Evolutionary conservation across 1,140 invertebrate genomes (phyloP).

Genomic region (Reticulitermes speratus): DNA sequence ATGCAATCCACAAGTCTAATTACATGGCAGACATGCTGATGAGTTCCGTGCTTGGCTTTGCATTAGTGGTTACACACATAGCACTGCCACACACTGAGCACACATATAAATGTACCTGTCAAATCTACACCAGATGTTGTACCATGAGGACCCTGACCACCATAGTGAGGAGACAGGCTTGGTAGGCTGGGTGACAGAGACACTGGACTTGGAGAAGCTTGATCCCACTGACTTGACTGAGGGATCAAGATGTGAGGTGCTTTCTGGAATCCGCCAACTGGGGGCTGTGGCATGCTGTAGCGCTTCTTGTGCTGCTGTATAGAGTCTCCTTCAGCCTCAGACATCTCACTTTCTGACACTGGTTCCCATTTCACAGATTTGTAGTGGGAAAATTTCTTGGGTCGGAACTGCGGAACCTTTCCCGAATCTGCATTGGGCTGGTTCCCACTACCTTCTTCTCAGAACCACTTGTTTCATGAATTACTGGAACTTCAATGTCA

Average conservation of each 20-base stretch:
- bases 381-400: constrained; percentile 49
- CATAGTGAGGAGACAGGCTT: constrained; percentile 52
- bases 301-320: constrained; percentile 31
- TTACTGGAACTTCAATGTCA: constrained; percentile 61
- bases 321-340: constrained; percentile 47
- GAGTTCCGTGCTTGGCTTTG: neutral
- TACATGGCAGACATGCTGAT: neutral
- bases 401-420: constrained; percentile 40
- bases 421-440: neutral
- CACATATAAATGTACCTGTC: constrained; percentile 43
- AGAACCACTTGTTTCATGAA: constrained; percentile 51
- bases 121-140: constrained; percentile 42
- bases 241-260: constrained; percentile 41
- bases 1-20: too few relatives aligned
- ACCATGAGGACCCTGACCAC: neutral
- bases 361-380: constrained; percentile 64
- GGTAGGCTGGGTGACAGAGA: constrained; percentile 60
- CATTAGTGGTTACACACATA: neutral
- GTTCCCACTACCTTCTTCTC: neutral
- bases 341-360: constrained; percentile 61
- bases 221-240: constrained; percentile 52
- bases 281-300: constrained; percentile 48
- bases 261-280: neutral
- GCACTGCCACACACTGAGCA: neutral
- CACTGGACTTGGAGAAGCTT: constrained; percentile 56